A percentile compares a stretch with the other conserved stretches of the same genome.
Conservation (phyloP, 2,113 vertebrate genomes). For the Dunckerocampus dactyliophorus region DNA sequence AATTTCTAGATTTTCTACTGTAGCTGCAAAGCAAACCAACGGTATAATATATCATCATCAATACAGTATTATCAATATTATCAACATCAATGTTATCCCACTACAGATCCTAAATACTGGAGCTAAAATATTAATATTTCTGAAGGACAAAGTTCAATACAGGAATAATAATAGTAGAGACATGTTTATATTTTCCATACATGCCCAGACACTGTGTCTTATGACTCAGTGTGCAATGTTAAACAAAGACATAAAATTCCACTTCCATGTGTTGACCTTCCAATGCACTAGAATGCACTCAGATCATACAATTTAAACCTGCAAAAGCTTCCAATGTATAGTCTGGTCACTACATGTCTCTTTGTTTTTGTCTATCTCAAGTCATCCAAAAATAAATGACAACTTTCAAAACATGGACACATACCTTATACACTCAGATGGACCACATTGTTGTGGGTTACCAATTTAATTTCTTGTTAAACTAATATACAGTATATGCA, state of each 20-base stretch:
- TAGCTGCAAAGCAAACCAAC: neutral
- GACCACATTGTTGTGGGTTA: too few species aligned
- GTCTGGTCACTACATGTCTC: constrained; percentile 14
- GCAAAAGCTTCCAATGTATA: neutral
- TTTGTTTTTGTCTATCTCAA: constrained; percentile 19
- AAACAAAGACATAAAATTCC: neutral
- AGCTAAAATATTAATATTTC: neutral
- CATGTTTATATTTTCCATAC: neutral
- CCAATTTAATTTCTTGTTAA: too few species aligned
- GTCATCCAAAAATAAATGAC: too few species aligned
- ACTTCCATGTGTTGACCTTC: too few species aligned
- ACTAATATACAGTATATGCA: too few species aligned
- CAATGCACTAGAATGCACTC: neutral
- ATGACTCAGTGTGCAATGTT: neutral
- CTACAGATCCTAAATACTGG: too few species aligned
- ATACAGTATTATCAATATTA: too few species aligned
- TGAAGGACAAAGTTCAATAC: neutral
- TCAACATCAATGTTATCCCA: too few species aligned
- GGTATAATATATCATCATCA: too few species aligned
- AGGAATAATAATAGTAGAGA: neutral
- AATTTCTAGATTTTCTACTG: neutral
- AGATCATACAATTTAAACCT: constrained; percentile 22
- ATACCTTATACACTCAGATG: too few species aligned
- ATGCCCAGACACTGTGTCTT: neutral
- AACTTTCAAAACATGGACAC: too few species aligned